Evolutionary conservation across 2,113 vertebrate species (phyloP).

Genomic region (Nothobranchius kuhntae): DNA sequence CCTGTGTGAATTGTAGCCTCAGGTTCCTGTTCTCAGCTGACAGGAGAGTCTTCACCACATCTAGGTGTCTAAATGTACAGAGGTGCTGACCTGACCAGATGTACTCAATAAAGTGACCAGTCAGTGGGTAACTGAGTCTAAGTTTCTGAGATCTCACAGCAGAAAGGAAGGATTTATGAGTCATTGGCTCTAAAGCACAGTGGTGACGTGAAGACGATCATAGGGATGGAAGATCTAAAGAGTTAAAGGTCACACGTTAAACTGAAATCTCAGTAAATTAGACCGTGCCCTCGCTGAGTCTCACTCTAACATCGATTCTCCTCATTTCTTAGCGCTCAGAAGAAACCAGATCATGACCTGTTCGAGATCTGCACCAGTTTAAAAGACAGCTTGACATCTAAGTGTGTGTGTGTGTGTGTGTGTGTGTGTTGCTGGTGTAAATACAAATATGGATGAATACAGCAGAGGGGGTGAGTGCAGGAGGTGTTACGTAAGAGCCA

Average conservation of each 20-base stretch:
- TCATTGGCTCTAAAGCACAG: background rate
- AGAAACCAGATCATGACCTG: constrained; percentile 44
- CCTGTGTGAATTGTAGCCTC: too few species aligned
- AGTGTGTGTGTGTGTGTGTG: constrained; percentile 10
- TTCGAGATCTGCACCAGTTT: constrained; percentile 30
- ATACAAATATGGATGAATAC: constrained; percentile 34
- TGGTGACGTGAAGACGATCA: constrained; percentile 16
- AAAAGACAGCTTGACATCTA: constrained; percentile 39
- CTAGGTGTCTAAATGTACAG: too few species aligned
- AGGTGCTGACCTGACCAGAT: too few species aligned
- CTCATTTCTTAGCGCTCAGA: constrained; percentile 31
- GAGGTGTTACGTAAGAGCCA: constrained; percentile 58
- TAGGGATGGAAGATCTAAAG: constrained; percentile 46
- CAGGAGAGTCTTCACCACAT: too few species aligned
- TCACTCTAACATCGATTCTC: constrained; percentile 53
- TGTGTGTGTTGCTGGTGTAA: background rate
- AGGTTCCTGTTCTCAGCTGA: too few species aligned
- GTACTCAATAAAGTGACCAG: too few species aligned
- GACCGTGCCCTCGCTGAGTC: constrained; percentile 40
- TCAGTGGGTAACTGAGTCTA: background rate
- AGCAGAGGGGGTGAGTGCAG: constrained; percentile 11
- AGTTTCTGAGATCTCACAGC: background rate
- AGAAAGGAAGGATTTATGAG: constrained; percentile 4
- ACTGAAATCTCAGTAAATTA: constrained; percentile 58
- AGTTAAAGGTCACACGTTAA: constrained; percentile 60